Evolutionary conservation across 1,140 invertebrate species (phyloP).

Genomic region (Apocrypta bakeri): DNA sequence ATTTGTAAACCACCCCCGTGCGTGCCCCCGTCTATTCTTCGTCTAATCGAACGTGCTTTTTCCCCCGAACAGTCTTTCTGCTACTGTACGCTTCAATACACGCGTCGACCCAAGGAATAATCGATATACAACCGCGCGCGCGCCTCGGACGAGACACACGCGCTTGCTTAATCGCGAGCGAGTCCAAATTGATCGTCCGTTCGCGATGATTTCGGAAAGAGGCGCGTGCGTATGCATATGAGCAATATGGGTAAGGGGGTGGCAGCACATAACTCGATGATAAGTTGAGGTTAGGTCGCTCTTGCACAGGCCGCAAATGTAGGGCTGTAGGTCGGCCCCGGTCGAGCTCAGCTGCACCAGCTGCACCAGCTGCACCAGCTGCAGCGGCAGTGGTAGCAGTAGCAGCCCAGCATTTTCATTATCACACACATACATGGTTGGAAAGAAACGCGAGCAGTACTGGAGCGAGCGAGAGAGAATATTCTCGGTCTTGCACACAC

Average conservation of each 20-base stretch:
- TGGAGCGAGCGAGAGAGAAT: not conserved
- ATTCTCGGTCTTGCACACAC: not conserved
- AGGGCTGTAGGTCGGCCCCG: slow-evolving; percentile 73
- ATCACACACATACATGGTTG: not conserved
- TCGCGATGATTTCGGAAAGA: slow-evolving; percentile 52
- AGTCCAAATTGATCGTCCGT: slow-evolving; percentile 12
- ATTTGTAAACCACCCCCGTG: too few species aligned
- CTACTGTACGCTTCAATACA: too few species aligned
- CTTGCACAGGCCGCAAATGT: slow-evolving; percentile 68
- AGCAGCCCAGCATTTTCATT: slow-evolving; percentile 1
- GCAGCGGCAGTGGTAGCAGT: not conserved
- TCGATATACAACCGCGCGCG: not conserved
- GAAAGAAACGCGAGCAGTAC: not conserved
- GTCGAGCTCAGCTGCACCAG: slow-evolving; percentile 70
- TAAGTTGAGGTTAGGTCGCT: slow-evolving; percentile 69
- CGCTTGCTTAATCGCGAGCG: not conserved
- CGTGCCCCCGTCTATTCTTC: too few species aligned
- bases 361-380: too few species aligned
- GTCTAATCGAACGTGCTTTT: too few species aligned
- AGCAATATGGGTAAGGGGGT: not conserved
- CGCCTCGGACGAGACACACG: not conserved
- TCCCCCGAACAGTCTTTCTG: too few species aligned
- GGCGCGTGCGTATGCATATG: slow-evolving; percentile 50
- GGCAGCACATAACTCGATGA: slow-evolving; percentile 47
- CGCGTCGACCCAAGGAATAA: not conserved